These are phyloP conservation scores for Pseudococcus jackbeardsleyi DNA, from an alignment of 2,888 invertebrate genomes.

Conservation along the genomic window DNA sequence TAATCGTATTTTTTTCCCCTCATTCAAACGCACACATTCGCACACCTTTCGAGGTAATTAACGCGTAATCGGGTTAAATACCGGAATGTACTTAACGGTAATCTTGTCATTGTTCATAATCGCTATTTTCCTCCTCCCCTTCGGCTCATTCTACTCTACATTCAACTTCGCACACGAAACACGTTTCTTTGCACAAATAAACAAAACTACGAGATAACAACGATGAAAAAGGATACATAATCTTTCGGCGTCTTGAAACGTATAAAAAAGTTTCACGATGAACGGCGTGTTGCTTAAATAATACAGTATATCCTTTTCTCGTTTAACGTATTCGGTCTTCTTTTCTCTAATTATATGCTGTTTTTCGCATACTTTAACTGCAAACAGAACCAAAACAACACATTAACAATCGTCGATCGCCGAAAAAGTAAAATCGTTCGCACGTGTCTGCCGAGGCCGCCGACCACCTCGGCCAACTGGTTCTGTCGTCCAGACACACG, in stretches of 20 bases:
- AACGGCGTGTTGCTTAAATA: constrained; percentile 80
- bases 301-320: constrained; percentile 95
- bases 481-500: background rate
- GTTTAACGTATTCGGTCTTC: constrained; percentile 91
- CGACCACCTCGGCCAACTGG: background rate
- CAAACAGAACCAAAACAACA: constrained; percentile 69
- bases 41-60: constrained; percentile 11
- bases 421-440: background rate
- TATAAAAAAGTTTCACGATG: constrained; percentile 93
- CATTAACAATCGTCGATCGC: background rate
- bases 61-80: background rate
- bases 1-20: background rate
- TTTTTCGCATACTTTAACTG: constrained; percentile 99
- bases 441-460: background rate
- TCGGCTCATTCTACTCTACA: background rate
- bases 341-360: constrained; percentile 91
- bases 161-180: background rate
- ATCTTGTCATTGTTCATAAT: constrained; percentile 7
- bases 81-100: background rate
- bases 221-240: constrained; percentile 76
- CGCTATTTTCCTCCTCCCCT: background rate
- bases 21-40: background rate
- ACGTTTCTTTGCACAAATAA: background rate
- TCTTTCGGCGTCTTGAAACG: constrained; percentile 94
- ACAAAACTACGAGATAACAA: background rate